A percentile compares a stretch with the other conserved stretches of the same genome.
These are phyloP conservation scores for Apamea epomidion DNA, from an alignment of 2,888 invertebrate species.

Conservation along the genomic window DNA sequence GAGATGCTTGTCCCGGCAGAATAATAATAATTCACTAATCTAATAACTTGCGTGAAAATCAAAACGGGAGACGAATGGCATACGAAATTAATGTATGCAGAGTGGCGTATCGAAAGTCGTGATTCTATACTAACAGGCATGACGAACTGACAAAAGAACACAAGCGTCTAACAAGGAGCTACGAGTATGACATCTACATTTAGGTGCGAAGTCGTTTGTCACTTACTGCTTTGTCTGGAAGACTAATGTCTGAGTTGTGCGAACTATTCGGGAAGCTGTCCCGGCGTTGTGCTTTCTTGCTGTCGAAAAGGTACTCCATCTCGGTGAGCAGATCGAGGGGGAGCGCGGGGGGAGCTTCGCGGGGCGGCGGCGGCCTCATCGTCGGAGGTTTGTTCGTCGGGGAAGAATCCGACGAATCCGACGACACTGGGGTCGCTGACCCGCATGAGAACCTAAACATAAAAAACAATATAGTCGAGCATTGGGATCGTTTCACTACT, in stretches of 20 bases:
- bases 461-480: slow-evolving; percentile 11
- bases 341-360: slow-evolving; percentile 76
- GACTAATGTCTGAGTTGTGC: slow-evolving; percentile 75
- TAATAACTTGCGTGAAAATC: slow-evolving; percentile 59
- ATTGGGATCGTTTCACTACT: neutral
- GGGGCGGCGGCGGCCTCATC: slow-evolving; percentile 61
- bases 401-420: slow-evolving; percentile 83
- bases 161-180: slow-evolving; percentile 69
- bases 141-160: slow-evolving; percentile 61
- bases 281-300: slow-evolving; percentile 75
- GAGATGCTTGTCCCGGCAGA: slow-evolving; percentile 33
- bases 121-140: slow-evolving; percentile 70
- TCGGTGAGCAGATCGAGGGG: slow-evolving; percentile 86
- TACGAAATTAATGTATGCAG: slow-evolving; percentile 62
- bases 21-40: slow-evolving; percentile 47
- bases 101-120: slow-evolving; percentile 69
- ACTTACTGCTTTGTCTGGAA: slow-evolving; percentile 85
- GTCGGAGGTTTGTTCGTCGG: slow-evolving; percentile 73
- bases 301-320: slow-evolving; percentile 84
- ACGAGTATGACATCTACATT: slow-evolving; percentile 62
- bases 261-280: slow-evolving; percentile 81
- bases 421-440: slow-evolving; percentile 85
- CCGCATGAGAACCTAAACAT: slow-evolving; percentile 83
- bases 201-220: slow-evolving; percentile 47
- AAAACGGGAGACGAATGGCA: slow-evolving; percentile 42